A percentile compares a stretch with the other conserved stretches of the same genome.
phyloP scores from a whole-genome alignment of 2,888 invertebrate genomes.

The Falcaria lacertinaria region DNA sequence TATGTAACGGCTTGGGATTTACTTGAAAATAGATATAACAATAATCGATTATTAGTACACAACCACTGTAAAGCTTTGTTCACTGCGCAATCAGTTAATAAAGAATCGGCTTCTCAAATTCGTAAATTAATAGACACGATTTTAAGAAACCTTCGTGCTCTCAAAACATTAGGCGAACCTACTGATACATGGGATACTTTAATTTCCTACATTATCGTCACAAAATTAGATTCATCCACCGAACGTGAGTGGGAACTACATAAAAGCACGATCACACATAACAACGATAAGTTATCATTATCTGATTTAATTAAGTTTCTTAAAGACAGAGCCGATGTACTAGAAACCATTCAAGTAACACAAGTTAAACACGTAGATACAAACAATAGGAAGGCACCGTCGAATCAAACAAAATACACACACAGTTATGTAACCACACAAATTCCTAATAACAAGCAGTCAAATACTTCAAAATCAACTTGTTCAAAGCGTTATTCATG shows the following conservation, averaged over 20 bases:
- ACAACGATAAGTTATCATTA: constrained; percentile 1
- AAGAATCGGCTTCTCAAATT: neutral
- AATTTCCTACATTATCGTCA: constrained; percentile 7
- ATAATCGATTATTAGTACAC: constrained; percentile 9
- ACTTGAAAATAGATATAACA: constrained; percentile 10
- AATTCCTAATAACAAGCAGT: constrained; percentile 7
- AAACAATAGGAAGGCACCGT: neutral
- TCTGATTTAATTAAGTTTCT: constrained; percentile 17
- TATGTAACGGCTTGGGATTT: constrained; percentile 13
- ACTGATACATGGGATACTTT: constrained; percentile 10
- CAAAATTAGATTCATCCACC: constrained; percentile 15
- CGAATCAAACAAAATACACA: constrained; percentile 2
- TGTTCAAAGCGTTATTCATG: constrained; percentile 12
- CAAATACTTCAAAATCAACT: constrained; percentile 1
- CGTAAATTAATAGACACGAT: constrained; percentile 6
- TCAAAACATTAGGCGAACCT: constrained; percentile 6
- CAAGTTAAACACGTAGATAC: constrained; percentile 5
- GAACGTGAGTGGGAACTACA: constrained; percentile 20
- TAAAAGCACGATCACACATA: constrained; percentile 7
- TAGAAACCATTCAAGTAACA: constrained; percentile 15
- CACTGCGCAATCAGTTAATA: neutral
- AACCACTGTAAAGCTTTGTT: constrained; percentile 11
- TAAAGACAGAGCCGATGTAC: constrained; percentile 15
- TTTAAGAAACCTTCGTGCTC: constrained; percentile 4
- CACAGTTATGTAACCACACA: constrained; percentile 11